Conservation (phyloP, 2,888 invertebrate species). For the Dicycla oo region DNA sequence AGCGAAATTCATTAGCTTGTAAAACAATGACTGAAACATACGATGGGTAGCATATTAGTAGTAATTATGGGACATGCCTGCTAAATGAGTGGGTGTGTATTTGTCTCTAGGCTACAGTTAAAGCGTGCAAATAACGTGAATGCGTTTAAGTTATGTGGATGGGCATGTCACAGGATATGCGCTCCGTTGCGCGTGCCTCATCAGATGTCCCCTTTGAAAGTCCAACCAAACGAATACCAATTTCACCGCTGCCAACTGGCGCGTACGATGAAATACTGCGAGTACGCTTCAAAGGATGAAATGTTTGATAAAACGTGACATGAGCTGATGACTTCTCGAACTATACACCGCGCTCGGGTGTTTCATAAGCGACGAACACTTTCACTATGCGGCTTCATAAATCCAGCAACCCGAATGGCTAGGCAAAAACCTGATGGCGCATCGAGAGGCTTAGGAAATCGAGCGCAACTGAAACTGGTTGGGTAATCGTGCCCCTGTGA, state of each 20-base stretch:
- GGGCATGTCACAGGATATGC: conserved; percentile 85
- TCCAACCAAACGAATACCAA: conserved; percentile 80
- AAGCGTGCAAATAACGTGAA: conserved; percentile 69
- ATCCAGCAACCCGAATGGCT: conserved; percentile 71
- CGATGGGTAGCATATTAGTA: conserved; percentile 44
- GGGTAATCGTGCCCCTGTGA: conserved; percentile 80
- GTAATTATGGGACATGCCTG: conserved; percentile 35
- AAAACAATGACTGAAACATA: conserved; percentile 49
- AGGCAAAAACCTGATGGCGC: conserved; percentile 75
- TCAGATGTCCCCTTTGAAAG: conserved; percentile 85
- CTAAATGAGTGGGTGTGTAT: conserved; percentile 40
- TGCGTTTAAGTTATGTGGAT: conserved; percentile 73
- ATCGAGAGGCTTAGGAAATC: conserved; percentile 79
- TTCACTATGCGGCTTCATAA: conserved; percentile 78
- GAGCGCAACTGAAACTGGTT: conserved; percentile 79
- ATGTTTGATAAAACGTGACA: conserved; percentile 62
- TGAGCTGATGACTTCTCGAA: conserved; percentile 63
- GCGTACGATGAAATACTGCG: conserved; percentile 77
- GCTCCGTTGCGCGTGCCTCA: conserved; percentile 82
- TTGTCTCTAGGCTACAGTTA: conserved; percentile 47
- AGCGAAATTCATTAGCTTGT: conserved; percentile 58
- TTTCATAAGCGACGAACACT: conserved; percentile 79
- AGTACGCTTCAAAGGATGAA: conserved; percentile 61
- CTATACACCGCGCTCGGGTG: conserved; percentile 49
- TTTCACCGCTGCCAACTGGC: conserved; percentile 83